These are phyloP conservation scores for Crocallis elinguaria DNA, from an alignment of 2,888 invertebrate genomes.

Conservation along the genomic window DNA sequence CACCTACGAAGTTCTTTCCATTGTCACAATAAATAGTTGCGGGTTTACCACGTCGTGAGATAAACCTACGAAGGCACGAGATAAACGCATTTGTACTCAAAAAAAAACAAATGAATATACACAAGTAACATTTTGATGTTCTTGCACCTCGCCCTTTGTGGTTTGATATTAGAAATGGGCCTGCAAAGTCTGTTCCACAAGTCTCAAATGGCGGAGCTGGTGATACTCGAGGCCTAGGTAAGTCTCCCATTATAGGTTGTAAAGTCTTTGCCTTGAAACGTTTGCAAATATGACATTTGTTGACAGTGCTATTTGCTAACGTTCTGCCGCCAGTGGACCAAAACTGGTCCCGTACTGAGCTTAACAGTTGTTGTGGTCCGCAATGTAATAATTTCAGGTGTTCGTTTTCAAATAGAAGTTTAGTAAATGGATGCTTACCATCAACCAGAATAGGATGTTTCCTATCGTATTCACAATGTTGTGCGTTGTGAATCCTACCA, in stretches of 20 bases:
- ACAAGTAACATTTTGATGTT: not conserved
- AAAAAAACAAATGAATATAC: not conserved
- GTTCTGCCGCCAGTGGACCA: not conserved
- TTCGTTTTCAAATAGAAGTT: not conserved
- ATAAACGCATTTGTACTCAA: not conserved
- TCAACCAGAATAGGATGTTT: no score
- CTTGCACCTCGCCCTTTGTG: not conserved
- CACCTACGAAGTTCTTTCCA: not conserved
- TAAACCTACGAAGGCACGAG: not conserved
- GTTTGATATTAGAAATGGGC: not conserved
- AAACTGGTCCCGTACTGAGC: not conserved
- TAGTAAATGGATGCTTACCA: not conserved
- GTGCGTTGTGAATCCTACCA: no score
- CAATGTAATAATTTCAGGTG: not conserved
- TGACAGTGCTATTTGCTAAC: not conserved
- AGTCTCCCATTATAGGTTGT: not conserved
- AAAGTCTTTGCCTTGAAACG: not conserved
- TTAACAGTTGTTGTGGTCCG: not conserved
- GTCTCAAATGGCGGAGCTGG: not conserved
- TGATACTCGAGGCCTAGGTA: not conserved
- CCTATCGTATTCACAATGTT: no score
- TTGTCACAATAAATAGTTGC: not conserved
- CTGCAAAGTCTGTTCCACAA: not conserved
- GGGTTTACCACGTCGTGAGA: not conserved
- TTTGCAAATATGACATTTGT: not conserved